These are phyloP conservation scores for Astur gentilis DNA, from an alignment of 2,113 vertebrate genomes.

Conservation along the genomic window DNA sequence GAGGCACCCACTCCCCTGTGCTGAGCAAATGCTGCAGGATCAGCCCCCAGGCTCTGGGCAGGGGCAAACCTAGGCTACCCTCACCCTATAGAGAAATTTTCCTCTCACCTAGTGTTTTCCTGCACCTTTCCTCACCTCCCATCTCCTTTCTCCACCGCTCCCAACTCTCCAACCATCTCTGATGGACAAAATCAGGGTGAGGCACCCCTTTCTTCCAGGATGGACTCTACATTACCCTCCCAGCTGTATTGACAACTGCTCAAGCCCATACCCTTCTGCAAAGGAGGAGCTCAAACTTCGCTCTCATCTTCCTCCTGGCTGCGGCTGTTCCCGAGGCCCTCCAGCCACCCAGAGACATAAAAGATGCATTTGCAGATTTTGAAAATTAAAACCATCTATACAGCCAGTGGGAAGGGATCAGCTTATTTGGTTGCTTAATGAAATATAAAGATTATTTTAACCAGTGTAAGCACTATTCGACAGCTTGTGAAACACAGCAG, in stretches of 20 bases:
- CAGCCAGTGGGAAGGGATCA: slow-evolving; percentile 78
- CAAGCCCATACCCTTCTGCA: slow-evolving; percentile 5
- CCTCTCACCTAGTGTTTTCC: neutral
- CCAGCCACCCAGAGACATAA: slow-evolving; percentile 75
- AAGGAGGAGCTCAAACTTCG: slow-evolving; percentile 63
- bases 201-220: neutral
- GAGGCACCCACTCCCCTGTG: neutral
- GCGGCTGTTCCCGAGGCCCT: slow-evolving; percentile 60
- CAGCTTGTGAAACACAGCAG: slow-evolving; percentile 78
- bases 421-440: slow-evolving; percentile 86
- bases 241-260: neutral
- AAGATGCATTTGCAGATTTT: slow-evolving; percentile 82
- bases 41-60: accelerated
- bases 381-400: slow-evolving; percentile 85
- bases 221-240: neutral
- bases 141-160: neutral
- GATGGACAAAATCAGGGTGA: neutral
- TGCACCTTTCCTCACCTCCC: neutral
- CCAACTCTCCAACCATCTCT: neutral
- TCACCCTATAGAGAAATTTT: neutral
- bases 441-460: slow-evolving; percentile 90
- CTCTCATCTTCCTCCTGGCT: slow-evolving; percentile 62
- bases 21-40: neutral
- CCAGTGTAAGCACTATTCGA: slow-evolving; percentile 88
- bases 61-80: neutral